These are phyloP conservation scores for Oceanodroma tethys DNA, from an alignment of 2,113 vertebrate species.

Conservation along the genomic window DNA sequence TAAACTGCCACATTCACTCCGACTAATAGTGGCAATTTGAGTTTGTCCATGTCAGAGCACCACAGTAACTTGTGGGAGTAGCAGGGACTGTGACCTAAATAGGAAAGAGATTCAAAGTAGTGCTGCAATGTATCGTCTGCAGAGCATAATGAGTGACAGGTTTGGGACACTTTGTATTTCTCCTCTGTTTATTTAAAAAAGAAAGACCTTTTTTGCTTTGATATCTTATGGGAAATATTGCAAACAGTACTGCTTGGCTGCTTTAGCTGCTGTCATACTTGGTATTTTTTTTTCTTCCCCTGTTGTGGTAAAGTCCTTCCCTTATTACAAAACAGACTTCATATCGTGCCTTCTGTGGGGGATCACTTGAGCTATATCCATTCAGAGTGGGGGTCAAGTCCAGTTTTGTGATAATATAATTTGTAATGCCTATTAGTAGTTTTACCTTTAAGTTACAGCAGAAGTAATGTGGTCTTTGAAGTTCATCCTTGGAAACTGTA, in stretches of 20 bases:
- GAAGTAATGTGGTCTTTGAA: neutral
- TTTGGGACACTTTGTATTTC: slow-evolving; percentile 18
- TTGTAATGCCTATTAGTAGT: neutral
- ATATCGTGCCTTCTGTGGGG: neutral
- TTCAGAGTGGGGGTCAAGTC: neutral
- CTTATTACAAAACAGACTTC: neutral
- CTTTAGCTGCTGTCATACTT: neutral
- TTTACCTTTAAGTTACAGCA: neutral
- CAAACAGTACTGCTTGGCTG: neutral
- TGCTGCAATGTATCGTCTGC: neutral
- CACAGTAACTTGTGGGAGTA: neutral
- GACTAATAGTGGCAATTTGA: neutral
- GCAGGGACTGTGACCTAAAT: slow-evolving; percentile 32
- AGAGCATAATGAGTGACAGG: neutral
- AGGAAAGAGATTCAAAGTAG: neutral
- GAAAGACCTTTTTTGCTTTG: neutral
- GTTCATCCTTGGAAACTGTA: neutral
- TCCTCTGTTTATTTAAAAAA: neutral
- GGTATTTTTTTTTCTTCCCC: neutral
- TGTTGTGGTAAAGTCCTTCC: neutral
- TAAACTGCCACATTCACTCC: rapidly evolving
- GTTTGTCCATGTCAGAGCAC: neutral
- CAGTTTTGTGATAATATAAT: neutral
- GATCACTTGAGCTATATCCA: neutral
- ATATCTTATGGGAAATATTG: neutral